A percentile compares a stretch with the other conserved stretches of the same genome.
Evolutionary conservation across 1,140 invertebrate species (phyloP).

Genomic region (Heterodera carotae): DNA sequence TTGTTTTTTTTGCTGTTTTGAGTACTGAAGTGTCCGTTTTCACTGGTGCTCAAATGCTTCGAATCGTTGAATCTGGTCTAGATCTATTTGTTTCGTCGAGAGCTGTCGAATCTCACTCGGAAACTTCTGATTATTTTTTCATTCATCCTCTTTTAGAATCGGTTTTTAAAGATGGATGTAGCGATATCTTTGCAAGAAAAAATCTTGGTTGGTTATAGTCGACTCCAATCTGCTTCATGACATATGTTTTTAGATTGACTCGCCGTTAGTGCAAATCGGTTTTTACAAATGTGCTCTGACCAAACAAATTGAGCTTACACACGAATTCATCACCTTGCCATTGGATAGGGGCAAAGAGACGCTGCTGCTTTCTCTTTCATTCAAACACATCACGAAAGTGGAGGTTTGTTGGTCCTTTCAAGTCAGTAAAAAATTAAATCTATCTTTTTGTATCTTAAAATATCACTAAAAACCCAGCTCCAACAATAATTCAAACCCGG

Average conservation of each 20-base stretch:
- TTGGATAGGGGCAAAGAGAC: slow-evolving; percentile 26
- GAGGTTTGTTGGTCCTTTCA: slow-evolving; percentile 25
- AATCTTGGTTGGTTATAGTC: background rate
- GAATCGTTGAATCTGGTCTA: no score
- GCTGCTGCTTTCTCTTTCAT: slow-evolving; percentile 32
- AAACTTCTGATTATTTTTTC: no score
- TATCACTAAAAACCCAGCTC: no score
- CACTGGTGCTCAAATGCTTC: no score
- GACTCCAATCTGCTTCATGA: background rate
- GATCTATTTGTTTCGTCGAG: no score
- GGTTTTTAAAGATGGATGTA: background rate
- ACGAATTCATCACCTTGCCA: slow-evolving; percentile 27
- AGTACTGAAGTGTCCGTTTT: no score
- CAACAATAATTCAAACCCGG: no score
- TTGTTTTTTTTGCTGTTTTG: no score
- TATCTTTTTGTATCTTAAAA: no score
- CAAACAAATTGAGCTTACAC: slow-evolving; percentile 16
- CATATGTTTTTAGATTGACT: slow-evolving; percentile 21
- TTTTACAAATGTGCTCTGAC: slow-evolving; percentile 19
- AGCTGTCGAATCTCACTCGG: no score
- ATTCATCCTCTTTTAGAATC: background rate
- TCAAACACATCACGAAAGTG: slow-evolving; percentile 34
- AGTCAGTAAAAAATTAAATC: background rate
- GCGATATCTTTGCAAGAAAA: background rate
- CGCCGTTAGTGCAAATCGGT: slow-evolving; percentile 34